Conservation (phyloP, 2,888 invertebrate genomes). For the Lomographa bimaculata region DNA sequence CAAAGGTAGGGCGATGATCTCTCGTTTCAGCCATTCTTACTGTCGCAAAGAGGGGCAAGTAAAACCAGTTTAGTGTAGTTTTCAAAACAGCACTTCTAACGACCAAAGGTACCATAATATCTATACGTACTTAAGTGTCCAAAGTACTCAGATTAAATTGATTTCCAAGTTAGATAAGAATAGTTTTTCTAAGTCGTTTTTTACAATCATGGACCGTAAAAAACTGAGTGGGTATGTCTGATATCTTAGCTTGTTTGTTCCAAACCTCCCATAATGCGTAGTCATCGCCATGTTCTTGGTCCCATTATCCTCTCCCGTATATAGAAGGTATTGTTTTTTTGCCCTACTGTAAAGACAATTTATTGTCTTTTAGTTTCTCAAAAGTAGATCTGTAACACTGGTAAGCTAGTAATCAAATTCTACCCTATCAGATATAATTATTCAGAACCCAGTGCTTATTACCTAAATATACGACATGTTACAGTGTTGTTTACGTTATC, state of each 20-base stretch:
- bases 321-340: slow-evolving; percentile 5
- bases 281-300: slow-evolving; percentile 25
- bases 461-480: too few relatives aligned
- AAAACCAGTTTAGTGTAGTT: slow-evolving; percentile 45
- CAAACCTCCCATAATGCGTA: slow-evolving; percentile 25
- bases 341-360: slow-evolving; percentile 3
- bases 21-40: slow-evolving; percentile 42
- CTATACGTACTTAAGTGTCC: too few relatives aligned
- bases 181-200: slow-evolving; percentile 29
- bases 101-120: not conserved
- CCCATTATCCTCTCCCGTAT: slow-evolving; percentile 24
- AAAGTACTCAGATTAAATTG: slow-evolving; percentile 29
- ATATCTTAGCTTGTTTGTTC: slow-evolving; percentile 27
- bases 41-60: slow-evolving; percentile 41
- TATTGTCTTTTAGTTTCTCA: slow-evolving; percentile 2
- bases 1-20: slow-evolving; percentile 52
- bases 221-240: slow-evolving; percentile 25
- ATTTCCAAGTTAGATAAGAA: slow-evolving; percentile 34
- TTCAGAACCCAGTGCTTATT: too few relatives aligned
- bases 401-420: too few relatives aligned
- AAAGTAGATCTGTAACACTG: too few relatives aligned
- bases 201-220: slow-evolving; percentile 26
- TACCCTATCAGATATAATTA: too few relatives aligned
- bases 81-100: slow-evolving; percentile 23
- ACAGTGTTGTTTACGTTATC: too few relatives aligned